phyloP scores from a whole-genome alignment of 2,888 invertebrate genomes.

The Cryptus armator region DNA sequence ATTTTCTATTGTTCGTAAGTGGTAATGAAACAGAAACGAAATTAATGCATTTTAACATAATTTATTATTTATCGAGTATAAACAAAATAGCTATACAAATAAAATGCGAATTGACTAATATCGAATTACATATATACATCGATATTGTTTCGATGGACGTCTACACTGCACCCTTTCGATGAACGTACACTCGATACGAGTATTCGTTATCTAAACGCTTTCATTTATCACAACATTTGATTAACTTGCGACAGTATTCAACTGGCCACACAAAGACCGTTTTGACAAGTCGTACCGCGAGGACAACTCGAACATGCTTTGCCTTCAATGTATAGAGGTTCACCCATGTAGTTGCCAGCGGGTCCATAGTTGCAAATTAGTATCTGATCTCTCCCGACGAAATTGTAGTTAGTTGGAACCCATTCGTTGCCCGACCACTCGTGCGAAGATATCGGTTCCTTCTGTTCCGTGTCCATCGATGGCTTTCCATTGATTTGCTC shows the following conservation, averaged over 20 bases:
- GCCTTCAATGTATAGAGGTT: conserved; percentile 45
- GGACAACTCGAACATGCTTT: conserved; percentile 50
- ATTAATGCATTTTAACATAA: neutral
- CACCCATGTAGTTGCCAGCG: conserved; percentile 33
- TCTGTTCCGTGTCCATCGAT: neutral
- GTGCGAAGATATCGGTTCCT: neutral
- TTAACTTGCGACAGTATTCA: neutral
- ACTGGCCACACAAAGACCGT: conserved; percentile 19
- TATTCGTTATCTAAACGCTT: neutral
- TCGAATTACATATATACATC: neutral
- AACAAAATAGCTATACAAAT: neutral
- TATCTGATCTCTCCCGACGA: conserved; percentile 43
- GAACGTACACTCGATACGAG: conserved; percentile 1
- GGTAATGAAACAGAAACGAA: neutral
- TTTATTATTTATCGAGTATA: neutral
- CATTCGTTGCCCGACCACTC: conserved; percentile 19
- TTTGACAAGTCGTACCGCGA: conserved; percentile 18
- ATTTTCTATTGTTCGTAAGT: neutral
- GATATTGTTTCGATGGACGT: neutral
- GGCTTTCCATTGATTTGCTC: neutral
- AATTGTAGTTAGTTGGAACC: conserved; percentile 6
- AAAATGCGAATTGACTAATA: neutral
- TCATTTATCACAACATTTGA: neutral
- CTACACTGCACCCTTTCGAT: neutral
- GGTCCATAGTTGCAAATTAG: conserved; percentile 61